Evolutionary conservation across 2,888 invertebrate species (phyloP).

Genomic region (Drosophila diplacantha): DNA sequence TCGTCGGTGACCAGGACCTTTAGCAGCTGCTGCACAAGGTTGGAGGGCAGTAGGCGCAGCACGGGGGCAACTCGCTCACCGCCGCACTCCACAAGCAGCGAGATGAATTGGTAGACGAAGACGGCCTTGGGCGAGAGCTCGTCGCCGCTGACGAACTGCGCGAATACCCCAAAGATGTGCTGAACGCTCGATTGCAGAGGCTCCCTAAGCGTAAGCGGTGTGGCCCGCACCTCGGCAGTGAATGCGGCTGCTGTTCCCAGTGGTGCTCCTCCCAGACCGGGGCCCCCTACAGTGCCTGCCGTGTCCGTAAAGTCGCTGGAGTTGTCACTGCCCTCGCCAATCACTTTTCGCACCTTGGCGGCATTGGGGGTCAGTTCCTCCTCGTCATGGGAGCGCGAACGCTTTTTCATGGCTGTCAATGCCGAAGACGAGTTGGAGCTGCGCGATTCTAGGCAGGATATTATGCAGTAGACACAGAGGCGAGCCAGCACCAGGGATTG

Average conservation of each 20-base stretch:
- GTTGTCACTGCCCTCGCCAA: slow-evolving; percentile 80
- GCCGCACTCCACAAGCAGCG: slow-evolving; percentile 86
- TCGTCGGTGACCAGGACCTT: slow-evolving; percentile 80
- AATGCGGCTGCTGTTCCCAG: slow-evolving; percentile 33
- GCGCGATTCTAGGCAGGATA: slow-evolving; percentile 83
- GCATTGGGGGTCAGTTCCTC: slow-evolving; percentile 78
- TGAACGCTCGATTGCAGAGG: slow-evolving; percentile 83
- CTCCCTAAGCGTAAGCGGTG: slow-evolving; percentile 79
- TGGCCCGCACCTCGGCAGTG: slow-evolving; percentile 53
- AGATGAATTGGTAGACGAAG: slow-evolving; percentile 88
- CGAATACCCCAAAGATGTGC: slow-evolving; percentile 85
- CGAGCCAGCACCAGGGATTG: slow-evolving; percentile 87
- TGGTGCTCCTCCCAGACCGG: slow-evolving; percentile 35
- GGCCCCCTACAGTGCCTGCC: slow-evolving; percentile 42
- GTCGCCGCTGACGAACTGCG: slow-evolving; percentile 82
- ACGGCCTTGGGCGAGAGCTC: slow-evolving; percentile 89
- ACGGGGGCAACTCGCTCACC: slow-evolving; percentile 85
- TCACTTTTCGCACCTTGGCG: slow-evolving; percentile 83
- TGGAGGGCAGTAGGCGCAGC: slow-evolving; percentile 86
- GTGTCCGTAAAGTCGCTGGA: slow-evolving; percentile 75
- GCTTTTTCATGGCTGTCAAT: slow-evolving; percentile 79
- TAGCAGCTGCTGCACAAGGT: slow-evolving; percentile 87
- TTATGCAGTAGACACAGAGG: slow-evolving; percentile 85
- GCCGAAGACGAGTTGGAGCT: slow-evolving; percentile 23
- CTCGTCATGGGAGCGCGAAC: slow-evolving; percentile 81